These are phyloP conservation scores for Centropyge bicolor DNA, from an alignment of 2,797 vertebrate genomes.

Conservation along the genomic window DNA sequence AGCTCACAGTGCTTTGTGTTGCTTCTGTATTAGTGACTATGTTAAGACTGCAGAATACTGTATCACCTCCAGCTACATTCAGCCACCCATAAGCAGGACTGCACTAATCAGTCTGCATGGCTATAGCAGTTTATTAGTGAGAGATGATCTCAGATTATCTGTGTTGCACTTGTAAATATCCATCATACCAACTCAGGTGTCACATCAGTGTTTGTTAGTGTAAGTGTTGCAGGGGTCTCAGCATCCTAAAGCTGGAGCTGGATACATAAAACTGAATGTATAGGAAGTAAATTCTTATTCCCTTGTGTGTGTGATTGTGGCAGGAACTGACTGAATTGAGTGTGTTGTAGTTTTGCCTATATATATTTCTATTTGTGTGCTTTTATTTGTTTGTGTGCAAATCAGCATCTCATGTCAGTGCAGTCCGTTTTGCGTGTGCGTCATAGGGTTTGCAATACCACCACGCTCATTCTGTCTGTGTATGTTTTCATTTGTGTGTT, in stretches of 20 bases:
- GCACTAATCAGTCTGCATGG: constrained; percentile 11
- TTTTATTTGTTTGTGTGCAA: constrained; percentile 16
- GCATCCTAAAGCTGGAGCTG: constrained; percentile 34
- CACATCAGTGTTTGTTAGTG: constrained; percentile 86
- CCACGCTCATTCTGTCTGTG: constrained; percentile 33
- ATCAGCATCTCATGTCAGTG: not conserved
- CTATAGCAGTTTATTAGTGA: constrained; percentile 14
- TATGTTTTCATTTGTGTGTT: constrained; percentile 78
- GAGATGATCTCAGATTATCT: constrained; percentile 42
- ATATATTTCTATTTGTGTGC: constrained; percentile 15
- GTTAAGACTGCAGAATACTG: constrained; percentile 9
- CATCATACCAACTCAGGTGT: constrained; percentile 75
- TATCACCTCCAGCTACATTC: constrained; percentile 4
- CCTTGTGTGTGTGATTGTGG: not conserved
- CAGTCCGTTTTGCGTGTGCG: constrained; percentile 81
- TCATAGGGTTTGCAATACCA: not conserved
- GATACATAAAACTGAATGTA: constrained; percentile 10
- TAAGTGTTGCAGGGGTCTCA: constrained; percentile 17
- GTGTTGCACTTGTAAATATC: constrained; percentile 12
- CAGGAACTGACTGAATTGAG: constrained; percentile 22
- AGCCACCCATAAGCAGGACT: not conserved
- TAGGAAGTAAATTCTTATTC: constrained; percentile 31
- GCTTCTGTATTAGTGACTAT: not conserved
- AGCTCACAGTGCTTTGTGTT: constrained; percentile 7
- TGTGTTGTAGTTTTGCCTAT: not conserved